Evolutionary conservation across 2,113 vertebrate genomes (phyloP).

Genomic region (Siniperca chuatsi): DNA sequence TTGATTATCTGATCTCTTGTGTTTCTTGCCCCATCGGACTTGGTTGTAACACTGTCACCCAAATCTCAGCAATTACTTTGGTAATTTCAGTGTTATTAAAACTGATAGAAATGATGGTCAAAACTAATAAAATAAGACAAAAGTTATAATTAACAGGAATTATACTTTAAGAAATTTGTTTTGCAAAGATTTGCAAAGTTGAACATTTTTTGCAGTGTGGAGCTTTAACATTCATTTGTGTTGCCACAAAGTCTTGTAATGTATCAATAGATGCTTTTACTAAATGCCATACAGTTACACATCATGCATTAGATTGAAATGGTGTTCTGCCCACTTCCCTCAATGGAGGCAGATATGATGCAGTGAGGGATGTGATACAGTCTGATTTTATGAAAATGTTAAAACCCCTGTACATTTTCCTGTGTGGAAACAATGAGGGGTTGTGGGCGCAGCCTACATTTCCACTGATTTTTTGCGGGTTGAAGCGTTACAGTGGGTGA

Average conservation of each 20-base stretch:
- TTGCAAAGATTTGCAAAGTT: too few species aligned
- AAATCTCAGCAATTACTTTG: background rate
- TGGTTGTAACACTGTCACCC: background rate
- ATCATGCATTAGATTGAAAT: conserved; percentile 21
- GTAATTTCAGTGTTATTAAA: too few species aligned
- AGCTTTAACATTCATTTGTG: background rate
- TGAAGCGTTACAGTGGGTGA: conserved; percentile 74
- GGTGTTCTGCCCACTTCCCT: conserved; percentile 42
- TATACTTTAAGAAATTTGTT: too few species aligned
- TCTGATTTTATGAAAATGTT: conserved; percentile 56
- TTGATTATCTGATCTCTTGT: background rate
- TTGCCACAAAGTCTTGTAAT: background rate
- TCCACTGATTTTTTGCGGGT: conserved; percentile 67
- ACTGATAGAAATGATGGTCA: background rate
- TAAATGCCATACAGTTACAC: conserved; percentile 29
- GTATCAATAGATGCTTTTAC: conserved; percentile 1
- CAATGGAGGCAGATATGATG: conserved; percentile 48
- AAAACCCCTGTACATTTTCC: conserved; percentile 66
- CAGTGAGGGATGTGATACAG: conserved; percentile 58
- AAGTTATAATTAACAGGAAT: too few species aligned
- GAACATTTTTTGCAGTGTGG: background rate
- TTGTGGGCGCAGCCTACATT: conserved; percentile 76
- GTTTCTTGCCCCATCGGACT: background rate
- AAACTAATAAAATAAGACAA: too few species aligned
- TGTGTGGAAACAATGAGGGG: conserved; percentile 83